Conservation (phyloP, 2,113 vertebrate species). For the Scatophagus argus region DNA sequence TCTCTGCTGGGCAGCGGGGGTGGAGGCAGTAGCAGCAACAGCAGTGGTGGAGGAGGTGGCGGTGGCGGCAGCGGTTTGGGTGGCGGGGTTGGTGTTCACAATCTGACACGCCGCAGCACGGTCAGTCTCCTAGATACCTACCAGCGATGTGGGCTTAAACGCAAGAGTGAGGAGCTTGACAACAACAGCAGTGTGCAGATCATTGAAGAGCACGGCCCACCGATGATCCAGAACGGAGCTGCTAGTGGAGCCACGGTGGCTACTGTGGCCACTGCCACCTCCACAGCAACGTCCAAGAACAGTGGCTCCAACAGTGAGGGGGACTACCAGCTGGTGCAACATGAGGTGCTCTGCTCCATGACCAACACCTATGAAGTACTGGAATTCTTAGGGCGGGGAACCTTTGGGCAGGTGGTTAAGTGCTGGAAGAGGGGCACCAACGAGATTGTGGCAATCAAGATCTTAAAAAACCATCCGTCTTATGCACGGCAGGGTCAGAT, state of each 20-base stretch:
- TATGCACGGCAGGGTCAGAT: conserved; percentile 98
- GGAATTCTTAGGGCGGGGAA: conserved; percentile 97
- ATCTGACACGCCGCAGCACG: conserved; percentile 98
- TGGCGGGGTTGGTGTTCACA: conserved; percentile 90
- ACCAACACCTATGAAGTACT: conserved; percentile 98
- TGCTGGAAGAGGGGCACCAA: conserved; percentile 99
- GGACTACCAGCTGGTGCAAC: conserved; percentile 98
- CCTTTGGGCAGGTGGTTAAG: conserved; percentile 98
- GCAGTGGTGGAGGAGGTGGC: conserved; percentile 85
- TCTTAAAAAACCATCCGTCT: conserved; percentile 98
- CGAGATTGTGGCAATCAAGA: conserved; percentile 99
- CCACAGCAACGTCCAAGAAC: conserved; percentile 96
- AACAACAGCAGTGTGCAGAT: conserved; percentile 97
- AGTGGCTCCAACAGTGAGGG: conserved; percentile 97
- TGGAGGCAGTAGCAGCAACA: conserved; percentile 88
- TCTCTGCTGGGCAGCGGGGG: conserved; percentile 90
- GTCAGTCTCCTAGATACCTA: conserved; percentile 99
- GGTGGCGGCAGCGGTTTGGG: conserved; percentile 80
- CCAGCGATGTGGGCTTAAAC: conserved; percentile 99
- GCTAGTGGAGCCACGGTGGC: conserved; percentile 90
- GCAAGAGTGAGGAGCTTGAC: conserved; percentile 98
- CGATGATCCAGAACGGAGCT: conserved; percentile 95
- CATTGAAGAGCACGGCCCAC: conserved; percentile 92
- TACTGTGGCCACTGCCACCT: conserved; percentile 91
- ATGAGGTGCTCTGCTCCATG: conserved; percentile 99